These are phyloP conservation scores for Bombus picipes DNA, from an alignment of 1,140 invertebrate species.

Conservation along the genomic window DNA sequence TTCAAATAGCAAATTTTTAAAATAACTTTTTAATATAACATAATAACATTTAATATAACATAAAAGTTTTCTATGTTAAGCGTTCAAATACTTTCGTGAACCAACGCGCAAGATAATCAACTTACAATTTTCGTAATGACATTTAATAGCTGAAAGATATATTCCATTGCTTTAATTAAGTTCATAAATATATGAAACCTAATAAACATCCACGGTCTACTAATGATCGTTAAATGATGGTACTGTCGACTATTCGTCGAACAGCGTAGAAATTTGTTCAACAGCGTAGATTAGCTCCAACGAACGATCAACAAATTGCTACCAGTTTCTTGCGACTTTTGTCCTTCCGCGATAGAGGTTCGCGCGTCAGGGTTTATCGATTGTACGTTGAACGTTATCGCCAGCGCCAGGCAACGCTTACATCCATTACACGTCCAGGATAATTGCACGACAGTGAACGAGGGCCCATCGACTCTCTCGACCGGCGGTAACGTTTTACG, in stretches of 20 bases:
- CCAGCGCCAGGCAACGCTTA: slow-evolving; percentile 43
- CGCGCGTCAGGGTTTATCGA: slow-evolving; percentile 36
- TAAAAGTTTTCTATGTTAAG: too few relatives aligned
- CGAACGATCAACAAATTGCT: slow-evolving; percentile 44
- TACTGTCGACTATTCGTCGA: not conserved
- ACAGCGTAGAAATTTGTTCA: not conserved
- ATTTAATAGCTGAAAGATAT: too few relatives aligned
- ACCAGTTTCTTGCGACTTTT: slow-evolving; percentile 61
- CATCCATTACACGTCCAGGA: slow-evolving; percentile 58
- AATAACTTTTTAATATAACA: too few relatives aligned
- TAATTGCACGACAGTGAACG: slow-evolving; percentile 57
- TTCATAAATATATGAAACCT: too few relatives aligned
- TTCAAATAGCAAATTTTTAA: too few relatives aligned
- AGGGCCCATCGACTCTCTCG: slow-evolving; percentile 1
- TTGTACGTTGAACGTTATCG: slow-evolving; percentile 38
- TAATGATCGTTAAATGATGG: not conserved
- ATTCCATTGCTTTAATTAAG: too few relatives aligned
- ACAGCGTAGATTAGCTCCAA: slow-evolving; percentile 13
- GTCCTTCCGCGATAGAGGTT: slow-evolving; percentile 11
- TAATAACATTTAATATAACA: too few relatives aligned
- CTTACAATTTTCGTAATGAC: too few relatives aligned
- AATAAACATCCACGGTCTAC: too few relatives aligned
- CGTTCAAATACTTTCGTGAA: too few relatives aligned
- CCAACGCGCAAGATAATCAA: too few relatives aligned
- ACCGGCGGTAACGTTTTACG: slow-evolving; percentile 55